Evolutionary conservation across 2,797 vertebrate species (phyloP), one percentile per base, ranked within the genome.

Genomic region (Lutra lutra): DNA sequence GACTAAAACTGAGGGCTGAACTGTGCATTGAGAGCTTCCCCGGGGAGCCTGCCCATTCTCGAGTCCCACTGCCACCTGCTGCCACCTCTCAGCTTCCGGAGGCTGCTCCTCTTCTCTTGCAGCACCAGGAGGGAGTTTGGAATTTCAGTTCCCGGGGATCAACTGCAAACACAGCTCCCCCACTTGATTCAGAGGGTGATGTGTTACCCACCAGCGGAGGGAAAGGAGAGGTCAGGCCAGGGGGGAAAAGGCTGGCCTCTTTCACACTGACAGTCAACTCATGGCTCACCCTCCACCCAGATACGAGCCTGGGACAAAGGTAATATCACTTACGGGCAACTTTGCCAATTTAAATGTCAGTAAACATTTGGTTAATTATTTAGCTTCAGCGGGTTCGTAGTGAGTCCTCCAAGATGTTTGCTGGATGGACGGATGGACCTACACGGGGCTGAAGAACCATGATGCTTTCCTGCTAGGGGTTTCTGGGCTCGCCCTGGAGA

Each of bases 11-110:
- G 94, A 96, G 97, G 92, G 78, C 72, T 96, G 97, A 95, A 98
- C 94, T 97, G 86, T 97, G 92, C 96, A 96, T 94, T 97, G 85
- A 95, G 97, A 97, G 98, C 78, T 96, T 98, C 96, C 82, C 93
- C 64, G 60, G 93, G 95, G 96, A 97, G 97, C 80, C 91, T 97
- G 92, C 96, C 95, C 96, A 96, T 94, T 96, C 95, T 80, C 35
- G 25, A 32, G 48, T 12, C n/a, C 0, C 12, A n/a, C 60, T 54
- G 64, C 54, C 70, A 27, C 60, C 43, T 46, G 40, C 54, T 54
- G 64, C 54, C 70, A 27, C 60, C 43, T 46, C 64, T 40, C 15
- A 75, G 75, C 40, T 38, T 91, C 89, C 51, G 12, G 27, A 75
- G 68, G 32, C 29, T 17, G 48, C 12, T 79, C 46, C n/a, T 51